Percentiles rank a stretch among this genome's conserved stretches.
phyloP scores from a whole-genome alignment of 2,797 vertebrate species.

The Pseudomugil tenellus region DNA sequence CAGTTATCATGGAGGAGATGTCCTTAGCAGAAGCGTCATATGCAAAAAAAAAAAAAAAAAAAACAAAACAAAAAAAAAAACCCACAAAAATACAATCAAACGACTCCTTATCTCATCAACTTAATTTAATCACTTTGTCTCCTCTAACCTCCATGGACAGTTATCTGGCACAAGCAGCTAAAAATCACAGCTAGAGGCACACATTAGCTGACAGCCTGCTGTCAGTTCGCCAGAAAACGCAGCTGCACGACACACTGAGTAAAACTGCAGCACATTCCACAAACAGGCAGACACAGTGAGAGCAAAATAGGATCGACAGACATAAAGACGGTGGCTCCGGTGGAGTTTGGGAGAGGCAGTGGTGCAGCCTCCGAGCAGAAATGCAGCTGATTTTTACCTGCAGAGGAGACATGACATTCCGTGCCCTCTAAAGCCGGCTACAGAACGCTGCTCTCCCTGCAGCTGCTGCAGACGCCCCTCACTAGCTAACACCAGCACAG shows the following conservation, averaged over 20 bases:
- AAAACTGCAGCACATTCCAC: conserved; percentile 52
- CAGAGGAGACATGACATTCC: conserved; percentile 87
- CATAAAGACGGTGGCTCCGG: conserved; percentile 22
- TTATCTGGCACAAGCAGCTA: conserved; percentile 23
- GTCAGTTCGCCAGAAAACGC: conserved; percentile 42
- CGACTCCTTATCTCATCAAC: conserved; percentile 4
- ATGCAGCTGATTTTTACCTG: conserved; percentile 79
- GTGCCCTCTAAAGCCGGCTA: conserved; percentile 80
- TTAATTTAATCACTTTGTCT: not conserved
- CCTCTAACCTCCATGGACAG: not conserved
- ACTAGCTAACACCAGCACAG: conserved; percentile 63
- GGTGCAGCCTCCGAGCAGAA: conserved; percentile 40
- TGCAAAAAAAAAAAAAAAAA: conserved; percentile 26
- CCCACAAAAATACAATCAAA: conserved; percentile 33
- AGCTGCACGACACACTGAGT: conserved; percentile 42
- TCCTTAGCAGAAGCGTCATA: conserved; percentile 25
- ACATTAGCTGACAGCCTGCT: conserved; percentile 41
- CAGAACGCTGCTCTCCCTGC: conserved; percentile 78
- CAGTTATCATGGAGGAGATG: conserved; percentile 47
- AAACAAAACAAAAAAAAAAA: no score
- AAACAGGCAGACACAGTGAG: conserved; percentile 36
- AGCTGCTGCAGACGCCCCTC: conserved; percentile 70
- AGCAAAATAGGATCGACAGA: conserved; percentile 34
- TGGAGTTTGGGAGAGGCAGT: conserved; percentile 37
- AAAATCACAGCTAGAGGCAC: conserved; percentile 27